Evolutionary conservation across 2,113 vertebrate genomes (phyloP).

Genomic region (Xyrauchen texanus): DNA sequence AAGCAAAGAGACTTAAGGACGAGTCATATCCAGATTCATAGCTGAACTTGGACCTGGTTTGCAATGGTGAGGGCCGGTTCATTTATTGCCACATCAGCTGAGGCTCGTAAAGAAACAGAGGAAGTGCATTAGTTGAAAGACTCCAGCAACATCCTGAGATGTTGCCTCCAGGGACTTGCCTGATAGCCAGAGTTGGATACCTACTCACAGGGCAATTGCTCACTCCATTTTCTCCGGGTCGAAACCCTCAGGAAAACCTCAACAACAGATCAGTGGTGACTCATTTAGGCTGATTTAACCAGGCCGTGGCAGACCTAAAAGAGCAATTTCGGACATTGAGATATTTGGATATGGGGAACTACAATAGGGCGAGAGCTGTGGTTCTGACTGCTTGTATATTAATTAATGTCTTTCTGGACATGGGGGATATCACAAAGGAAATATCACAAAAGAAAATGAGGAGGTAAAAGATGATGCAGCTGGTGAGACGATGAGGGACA

Average conservation of each 20-base stretch:
- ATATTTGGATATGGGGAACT: conserved; percentile 71
- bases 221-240: conserved; percentile 57
- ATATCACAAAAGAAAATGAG: conserved; percentile 49
- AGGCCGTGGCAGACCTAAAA: conserved; percentile 61
- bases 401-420: conserved; percentile 69
- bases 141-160: conserved; percentile 59
- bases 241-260: conserved; percentile 60
- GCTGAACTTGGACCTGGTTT: conserved; percentile 71
- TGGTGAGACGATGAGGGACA: conserved; percentile 61
- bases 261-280: conserved; percentile 65
- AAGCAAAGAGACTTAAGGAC: conserved; percentile 62
- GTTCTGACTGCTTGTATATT: conserved; percentile 71
- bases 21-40: conserved; percentile 67
- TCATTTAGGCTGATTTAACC: conserved; percentile 63
- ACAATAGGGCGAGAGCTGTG: conserved; percentile 65
- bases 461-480: conserved; percentile 62
- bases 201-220: conserved; percentile 66
- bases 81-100: conserved; percentile 67
- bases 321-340: conserved; percentile 66
- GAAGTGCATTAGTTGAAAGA: conserved; percentile 54
- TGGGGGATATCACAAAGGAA: conserved; percentile 53
- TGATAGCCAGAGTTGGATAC: conserved; percentile 67
- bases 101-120: conserved; percentile 63
- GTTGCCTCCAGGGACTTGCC: conserved; percentile 65
- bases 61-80: conserved; percentile 62